A percentile compares a stretch with the other conserved stretches of the same genome.
These are phyloP conservation scores for Actinia equina DNA, from an alignment of 64 coral and sea anemone species.

Conservation along the genomic window DNA sequence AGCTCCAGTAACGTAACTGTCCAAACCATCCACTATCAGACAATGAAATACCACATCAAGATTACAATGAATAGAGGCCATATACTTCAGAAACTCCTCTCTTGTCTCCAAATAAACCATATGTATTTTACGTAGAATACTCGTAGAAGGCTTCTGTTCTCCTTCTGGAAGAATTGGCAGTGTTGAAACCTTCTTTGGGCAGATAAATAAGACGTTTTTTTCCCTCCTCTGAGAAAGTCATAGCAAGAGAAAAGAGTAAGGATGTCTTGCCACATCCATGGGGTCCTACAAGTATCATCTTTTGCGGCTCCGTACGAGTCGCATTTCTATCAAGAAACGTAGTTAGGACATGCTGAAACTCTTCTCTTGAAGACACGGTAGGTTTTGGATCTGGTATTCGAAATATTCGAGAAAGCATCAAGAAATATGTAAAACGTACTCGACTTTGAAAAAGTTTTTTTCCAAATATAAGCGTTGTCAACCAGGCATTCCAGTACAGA, in stretches of 20 bases:
- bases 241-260: slow-evolving; percentile 63
- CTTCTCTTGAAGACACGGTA: not conserved
- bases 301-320: slow-evolving; percentile 11
- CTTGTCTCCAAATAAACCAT: slow-evolving; percentile 70
- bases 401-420: slow-evolving; percentile 49
- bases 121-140: slow-evolving; percentile 55
- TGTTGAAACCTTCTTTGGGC: slow-evolving; percentile 48
- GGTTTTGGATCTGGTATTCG: not conserved
- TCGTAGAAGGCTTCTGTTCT: slow-evolving; percentile 28
- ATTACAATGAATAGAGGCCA: slow-evolving; percentile 68
- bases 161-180: slow-evolving; percentile 55
- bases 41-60: slow-evolving; percentile 25
- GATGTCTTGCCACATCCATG: slow-evolving; percentile 63
- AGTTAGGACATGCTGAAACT: not conserved
- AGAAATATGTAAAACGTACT: not conserved
- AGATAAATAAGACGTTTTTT: slow-evolving; percentile 75
- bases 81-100: slow-evolving; percentile 62
- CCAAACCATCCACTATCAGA: slow-evolving; percentile 58
- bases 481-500: not conserved
- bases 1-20: slow-evolving; percentile 29
- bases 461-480: not conserved
- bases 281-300: slow-evolving; percentile 41
- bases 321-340: slow-evolving; percentile 34
- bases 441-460: not conserved
- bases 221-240: slow-evolving; percentile 75